Evolutionary conservation across 2,888 invertebrate species (phyloP), one percentile per base, ranked within the genome.

Genomic region (Drosophila dives): DNA sequence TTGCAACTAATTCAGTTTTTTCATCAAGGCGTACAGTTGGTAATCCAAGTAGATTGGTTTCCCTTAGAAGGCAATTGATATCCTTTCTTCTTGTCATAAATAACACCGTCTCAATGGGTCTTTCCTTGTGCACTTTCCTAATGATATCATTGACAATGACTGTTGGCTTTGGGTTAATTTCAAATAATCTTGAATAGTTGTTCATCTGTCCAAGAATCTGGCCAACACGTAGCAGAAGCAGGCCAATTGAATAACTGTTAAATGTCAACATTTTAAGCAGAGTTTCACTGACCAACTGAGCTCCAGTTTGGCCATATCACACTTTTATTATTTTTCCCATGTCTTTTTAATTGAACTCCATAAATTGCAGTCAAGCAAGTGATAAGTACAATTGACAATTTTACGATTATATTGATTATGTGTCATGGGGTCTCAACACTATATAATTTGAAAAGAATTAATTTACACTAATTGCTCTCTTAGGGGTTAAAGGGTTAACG

Each of bases 1-100:
- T 51, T 8, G 33, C 20, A 20, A 15, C 5, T 0, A 7, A 3
- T 0, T 20, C 3, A 0, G 29, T 15, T 15, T 64, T 53, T 32
- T 74, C 45, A 0, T 55, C 12, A 12, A 51, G 11, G 0, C 59
- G 72, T 7, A 82, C 20, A 0, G n/a, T 55, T 0, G 80, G 68
- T 2, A 69, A 8, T 1, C 33, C 49, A 1, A 12, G 1, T 0
- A 8, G 15, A 23, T 56, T 54, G 4, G 64, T 48, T 10, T 66
- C 38, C 1, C 38, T 17, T 0, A 56, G 17, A 0, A 2, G 10
- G 29, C 77, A 73, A 7, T 29, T n/a, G 0, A 11, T 0, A 32
- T 58, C 36, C 11, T 51, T 12, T 7, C 17, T 15, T 1, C 58
- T 40, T 11, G 55, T 58, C 11, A 75, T 15, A 2, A 64, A 5